Conservation (phyloP, 2,113 vertebrate genomes). For the Serinus canaria region DNA sequence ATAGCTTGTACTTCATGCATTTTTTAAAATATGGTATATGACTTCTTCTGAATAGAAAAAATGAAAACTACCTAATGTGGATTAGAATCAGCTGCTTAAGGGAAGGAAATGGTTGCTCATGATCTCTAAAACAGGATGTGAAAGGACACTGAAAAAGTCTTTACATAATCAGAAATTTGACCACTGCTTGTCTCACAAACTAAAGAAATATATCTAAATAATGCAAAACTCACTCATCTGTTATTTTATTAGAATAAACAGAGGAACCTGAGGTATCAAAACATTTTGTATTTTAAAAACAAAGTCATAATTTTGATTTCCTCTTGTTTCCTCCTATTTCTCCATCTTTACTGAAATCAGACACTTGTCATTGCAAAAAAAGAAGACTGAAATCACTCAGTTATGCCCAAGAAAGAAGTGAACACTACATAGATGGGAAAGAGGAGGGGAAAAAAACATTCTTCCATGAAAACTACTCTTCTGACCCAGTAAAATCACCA, state of each 20-base stretch:
- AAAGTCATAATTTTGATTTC: background rate
- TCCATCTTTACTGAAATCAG: background rate
- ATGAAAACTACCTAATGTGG: background rate
- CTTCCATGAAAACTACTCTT: background rate
- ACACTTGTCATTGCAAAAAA: background rate
- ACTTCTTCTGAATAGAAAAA: background rate
- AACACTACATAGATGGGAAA: background rate
- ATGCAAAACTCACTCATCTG: background rate
- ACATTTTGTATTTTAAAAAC: background rate
- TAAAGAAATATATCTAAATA: background rate
- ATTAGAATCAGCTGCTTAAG: background rate
- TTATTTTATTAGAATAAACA: background rate
- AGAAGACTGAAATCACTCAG: background rate
- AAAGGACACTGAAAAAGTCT: background rate
- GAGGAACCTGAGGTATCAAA: background rate
- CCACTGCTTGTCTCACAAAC: background rate
- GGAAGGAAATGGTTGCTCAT: background rate
- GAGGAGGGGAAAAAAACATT: fast-evolving
- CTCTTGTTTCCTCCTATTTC: background rate
- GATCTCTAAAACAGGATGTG: background rate
- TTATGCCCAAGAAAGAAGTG: background rate
- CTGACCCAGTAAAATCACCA: background rate
- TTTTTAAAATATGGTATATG: background rate
- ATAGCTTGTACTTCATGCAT: background rate
- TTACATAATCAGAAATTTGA: background rate